These are phyloP conservation scores for Entelurus aequoreus DNA, from an alignment of 2,113 vertebrate species.

Conservation along the genomic window DNA sequence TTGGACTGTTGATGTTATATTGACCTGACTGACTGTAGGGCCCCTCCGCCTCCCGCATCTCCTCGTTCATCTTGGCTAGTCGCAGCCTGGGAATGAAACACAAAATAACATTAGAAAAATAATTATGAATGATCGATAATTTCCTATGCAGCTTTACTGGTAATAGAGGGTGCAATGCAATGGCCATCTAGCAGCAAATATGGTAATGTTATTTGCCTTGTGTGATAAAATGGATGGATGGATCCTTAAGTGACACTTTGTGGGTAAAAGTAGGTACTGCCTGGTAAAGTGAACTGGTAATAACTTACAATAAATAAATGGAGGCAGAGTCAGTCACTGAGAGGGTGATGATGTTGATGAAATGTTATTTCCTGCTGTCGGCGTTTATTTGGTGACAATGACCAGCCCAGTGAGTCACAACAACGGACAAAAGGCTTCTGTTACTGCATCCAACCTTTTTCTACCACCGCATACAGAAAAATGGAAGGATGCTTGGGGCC, in stretches of 20 bases:
- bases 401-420: not conserved
- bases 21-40: conserved; percentile 97
- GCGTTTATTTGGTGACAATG: not conserved
- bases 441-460: too few species aligned
- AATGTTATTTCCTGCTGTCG: not conserved
- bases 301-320: not conserved
- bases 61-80: conserved; percentile 97
- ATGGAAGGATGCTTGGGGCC: too few species aligned
- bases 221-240: not conserved
- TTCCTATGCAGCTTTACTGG: not conserved
- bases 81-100: conserved; percentile 75
- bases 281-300: not conserved
- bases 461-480: too few species aligned
- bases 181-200: not conserved
- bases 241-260: conserved; percentile 13
- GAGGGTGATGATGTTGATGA: not conserved
- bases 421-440: too few species aligned
- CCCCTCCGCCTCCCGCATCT: conserved; percentile 97
- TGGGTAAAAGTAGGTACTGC: conserved; percentile 6
- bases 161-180: not conserved
- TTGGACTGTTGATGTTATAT: conserved; percentile 89
- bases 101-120: not conserved
- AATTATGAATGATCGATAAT: not conserved
- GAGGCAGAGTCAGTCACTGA: not conserved
- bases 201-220: not conserved